Percentiles rank a stretch among this genome's conserved stretches.
Evolutionary conservation across 2,113 vertebrate genomes (phyloP).

Genomic region (Pelvicachromis taeniatus): DNA sequence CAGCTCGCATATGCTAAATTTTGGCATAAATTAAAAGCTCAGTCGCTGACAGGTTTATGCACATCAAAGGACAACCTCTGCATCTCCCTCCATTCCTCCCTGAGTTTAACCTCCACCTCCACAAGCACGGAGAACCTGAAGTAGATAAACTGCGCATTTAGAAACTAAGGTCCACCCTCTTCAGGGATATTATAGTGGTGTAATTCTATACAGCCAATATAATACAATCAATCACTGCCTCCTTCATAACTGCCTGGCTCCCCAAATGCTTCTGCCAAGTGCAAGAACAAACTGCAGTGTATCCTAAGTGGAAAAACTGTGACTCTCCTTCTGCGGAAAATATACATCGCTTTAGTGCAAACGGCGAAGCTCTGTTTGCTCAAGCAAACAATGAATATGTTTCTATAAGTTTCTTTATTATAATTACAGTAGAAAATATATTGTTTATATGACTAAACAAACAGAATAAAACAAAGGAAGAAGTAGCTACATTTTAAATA

Average conservation of each 20-base stretch:
- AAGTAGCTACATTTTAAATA: neutral
- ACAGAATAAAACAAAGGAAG: neutral
- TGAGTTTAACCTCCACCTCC: neutral
- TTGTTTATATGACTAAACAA: neutral
- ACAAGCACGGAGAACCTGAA: neutral
- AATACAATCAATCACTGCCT: constrained; percentile 24
- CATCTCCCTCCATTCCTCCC: neutral
- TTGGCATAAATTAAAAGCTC: neutral
- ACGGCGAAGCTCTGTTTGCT: neutral
- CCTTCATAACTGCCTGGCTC: constrained; percentile 5
- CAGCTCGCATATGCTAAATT: neutral
- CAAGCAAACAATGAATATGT: neutral
- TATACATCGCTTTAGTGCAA: neutral
- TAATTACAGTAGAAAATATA: neutral
- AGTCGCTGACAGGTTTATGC: neutral
- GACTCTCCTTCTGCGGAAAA: neutral
- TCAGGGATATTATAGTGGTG: neutral
- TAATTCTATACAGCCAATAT: constrained; percentile 15
- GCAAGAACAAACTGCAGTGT: constrained; percentile 11
- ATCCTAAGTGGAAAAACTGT: neutral
- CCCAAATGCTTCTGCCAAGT: constrained; percentile 11
- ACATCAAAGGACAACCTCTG: neutral
- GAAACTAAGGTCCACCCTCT: neutral
- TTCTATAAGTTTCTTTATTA: neutral
- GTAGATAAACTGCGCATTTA: neutral